A percentile compares a stretch with the other conserved stretches of the same genome.
Conservation (phyloP, 2,797 vertebrate species). For the Cygnus olor region DNA sequence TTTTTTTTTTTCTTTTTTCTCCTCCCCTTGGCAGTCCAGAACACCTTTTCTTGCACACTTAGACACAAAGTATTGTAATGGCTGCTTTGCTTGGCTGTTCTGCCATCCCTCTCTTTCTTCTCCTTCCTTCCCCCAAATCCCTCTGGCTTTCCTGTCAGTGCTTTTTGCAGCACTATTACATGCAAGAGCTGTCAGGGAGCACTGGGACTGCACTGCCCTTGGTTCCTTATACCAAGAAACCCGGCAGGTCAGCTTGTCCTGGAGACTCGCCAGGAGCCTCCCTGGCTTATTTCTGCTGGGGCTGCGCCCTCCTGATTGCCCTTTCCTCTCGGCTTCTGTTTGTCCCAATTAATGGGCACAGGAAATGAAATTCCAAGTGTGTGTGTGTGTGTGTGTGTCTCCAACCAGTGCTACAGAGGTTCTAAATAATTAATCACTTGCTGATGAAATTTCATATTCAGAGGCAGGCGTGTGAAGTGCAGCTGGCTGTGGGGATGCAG, state of each 20-base stretch:
- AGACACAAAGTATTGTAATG: not conserved
- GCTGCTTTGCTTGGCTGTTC: not conserved
- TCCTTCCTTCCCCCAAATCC: not conserved
- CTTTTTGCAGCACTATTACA: rapidly evolving
- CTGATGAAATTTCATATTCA: constrained; percentile 40
- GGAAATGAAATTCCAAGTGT: not conserved
- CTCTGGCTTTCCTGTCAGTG: not conserved
- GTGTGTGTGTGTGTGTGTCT: rapidly evolving
- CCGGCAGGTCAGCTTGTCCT: not conserved
- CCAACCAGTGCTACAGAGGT: not conserved
- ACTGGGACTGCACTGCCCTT: rapidly evolving
- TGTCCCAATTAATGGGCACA: not conserved
- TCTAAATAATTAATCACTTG: constrained; percentile 17
- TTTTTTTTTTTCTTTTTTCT: rapidly evolving
- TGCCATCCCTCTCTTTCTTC: not conserved
- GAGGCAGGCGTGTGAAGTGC: not conserved
- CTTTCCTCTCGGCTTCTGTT: not conserved
- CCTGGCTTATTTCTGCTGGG: not conserved
- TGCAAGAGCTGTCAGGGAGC: not conserved
- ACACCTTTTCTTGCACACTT: not conserved
- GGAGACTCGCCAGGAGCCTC: not conserved
- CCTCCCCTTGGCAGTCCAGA: not conserved
- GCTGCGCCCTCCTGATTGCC: not conserved
- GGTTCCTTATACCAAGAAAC: not conserved
- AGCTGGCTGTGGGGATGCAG: not conserved